phyloP scores from a whole-genome alignment of 2,888 invertebrate species.

The Pecten maximus region DNA sequence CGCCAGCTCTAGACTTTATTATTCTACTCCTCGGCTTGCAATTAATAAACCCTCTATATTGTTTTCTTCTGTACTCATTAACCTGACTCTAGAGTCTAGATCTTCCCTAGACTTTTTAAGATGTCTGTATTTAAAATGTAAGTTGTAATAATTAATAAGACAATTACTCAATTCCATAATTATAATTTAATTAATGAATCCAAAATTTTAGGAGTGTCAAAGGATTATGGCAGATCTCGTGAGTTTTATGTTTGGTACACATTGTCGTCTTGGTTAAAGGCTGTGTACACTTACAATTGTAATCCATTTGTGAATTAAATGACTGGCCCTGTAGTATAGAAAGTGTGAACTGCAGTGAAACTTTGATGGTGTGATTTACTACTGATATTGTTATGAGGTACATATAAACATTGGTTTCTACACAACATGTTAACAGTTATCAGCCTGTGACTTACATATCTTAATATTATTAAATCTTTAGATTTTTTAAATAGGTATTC shows the following conservation, averaged over 20 bases:
- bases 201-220: background rate
- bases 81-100: background rate
- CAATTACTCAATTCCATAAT: background rate
- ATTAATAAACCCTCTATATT: background rate
- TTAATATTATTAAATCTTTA: no score
- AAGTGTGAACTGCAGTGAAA: constrained; percentile 10
- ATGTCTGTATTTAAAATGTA: background rate
- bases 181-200: background rate
- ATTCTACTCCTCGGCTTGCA: background rate
- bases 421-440: no score
- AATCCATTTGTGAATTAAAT: background rate
- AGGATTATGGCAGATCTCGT: constrained; percentile 26
- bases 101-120: background rate
- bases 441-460: no score
- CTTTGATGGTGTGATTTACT: background rate
- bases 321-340: background rate
- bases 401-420: no score
- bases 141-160: background rate
- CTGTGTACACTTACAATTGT: background rate
- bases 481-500: no score
- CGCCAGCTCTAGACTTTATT: background rate
- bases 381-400: no score
- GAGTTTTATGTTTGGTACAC: background rate
- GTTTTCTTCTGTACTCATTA: background rate
- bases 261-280: background rate